phyloP scores from a whole-genome alignment of 1,140 invertebrate species.

The Nasonia giraulti region DNA sequence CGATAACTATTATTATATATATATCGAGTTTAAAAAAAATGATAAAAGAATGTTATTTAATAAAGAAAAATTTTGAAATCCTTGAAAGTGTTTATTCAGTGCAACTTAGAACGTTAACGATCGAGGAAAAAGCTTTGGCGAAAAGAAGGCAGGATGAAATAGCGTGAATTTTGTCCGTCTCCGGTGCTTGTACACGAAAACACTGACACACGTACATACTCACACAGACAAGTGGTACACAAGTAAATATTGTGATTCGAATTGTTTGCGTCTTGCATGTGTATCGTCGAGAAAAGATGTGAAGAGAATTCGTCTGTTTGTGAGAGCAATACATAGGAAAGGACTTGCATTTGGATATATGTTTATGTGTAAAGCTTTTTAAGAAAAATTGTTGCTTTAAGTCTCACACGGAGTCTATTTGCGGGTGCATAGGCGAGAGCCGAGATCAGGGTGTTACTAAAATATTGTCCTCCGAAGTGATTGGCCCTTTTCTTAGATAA shows the following conservation, averaged over 20 bases:
- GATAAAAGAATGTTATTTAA: constrained; percentile 38
- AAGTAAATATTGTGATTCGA: constrained; percentile 27
- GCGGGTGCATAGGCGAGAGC: constrained; percentile 6
- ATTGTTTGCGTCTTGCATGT: constrained; percentile 38
- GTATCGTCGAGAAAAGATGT: constrained; percentile 22
- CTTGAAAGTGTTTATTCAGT: constrained; percentile 30
- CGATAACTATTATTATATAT: constrained; percentile 24
- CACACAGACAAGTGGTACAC: background rate
- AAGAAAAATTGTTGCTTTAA: constrained; percentile 48
- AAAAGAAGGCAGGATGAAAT: constrained; percentile 33
- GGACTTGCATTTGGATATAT: constrained; percentile 43
- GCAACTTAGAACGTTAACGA: background rate
- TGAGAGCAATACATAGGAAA: background rate
- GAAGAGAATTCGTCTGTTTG: constrained; percentile 8
- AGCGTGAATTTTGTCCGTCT: constrained; percentile 46
- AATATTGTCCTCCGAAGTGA: constrained; percentile 31
- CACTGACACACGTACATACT: background rate
- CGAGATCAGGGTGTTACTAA: constrained; percentile 47
- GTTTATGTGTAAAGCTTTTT: constrained; percentile 46
- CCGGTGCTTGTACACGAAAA: constrained; percentile 38
- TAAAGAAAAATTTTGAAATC: constrained; percentile 37
- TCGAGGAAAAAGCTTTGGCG: constrained; percentile 2
- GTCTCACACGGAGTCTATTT: constrained; percentile 44
- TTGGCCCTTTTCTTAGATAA: constrained; percentile 17
- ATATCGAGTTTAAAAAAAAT: constrained; percentile 25